Evolutionary conservation across 2,113 vertebrate species (phyloP), one percentile per base, ranked within the genome.

Genomic region (Lampris megalopsis): DNA sequence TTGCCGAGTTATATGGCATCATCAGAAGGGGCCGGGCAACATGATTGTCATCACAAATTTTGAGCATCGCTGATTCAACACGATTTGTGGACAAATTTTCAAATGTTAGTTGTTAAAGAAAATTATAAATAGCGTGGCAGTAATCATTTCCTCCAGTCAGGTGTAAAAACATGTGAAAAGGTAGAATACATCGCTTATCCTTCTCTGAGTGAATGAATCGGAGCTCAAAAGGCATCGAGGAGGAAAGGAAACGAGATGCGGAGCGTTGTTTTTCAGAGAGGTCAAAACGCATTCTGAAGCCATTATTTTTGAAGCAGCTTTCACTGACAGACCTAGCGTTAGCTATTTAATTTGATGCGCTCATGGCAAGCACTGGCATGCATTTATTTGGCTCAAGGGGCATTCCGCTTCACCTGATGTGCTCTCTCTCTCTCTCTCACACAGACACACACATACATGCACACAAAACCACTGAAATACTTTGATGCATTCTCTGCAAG

Each of bases 221-320:
- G 53, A 52, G 80, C 1, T 60, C 66, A 52, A 68, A 40, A 62
- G 66, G 13, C 9, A 36, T 24, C 8, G 63, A 9, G 8, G 57
- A 36, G 53, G 65, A 40, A 45, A 48, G 5, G 6, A 68, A 43
- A 24, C 38, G 8, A 68, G 37, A 49, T 53, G 60, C 0, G 57
- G 45, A 37, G 41, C 7, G 66, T 38, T 64, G 40, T 75, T 80
- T 24, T 84, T 63, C 68, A 68, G 62, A 79, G 52, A 83, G 78
- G 73, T 80, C 79, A 61, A 41, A 24, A 70, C 8, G 43, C 75
- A 36, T 67, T 62, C 5, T 24, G 38, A 71, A 63, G 67, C 64
- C 9, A 5, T 71, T 68, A 5, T 67, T 60, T 66, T 59, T 66
- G 47, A 45, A 13, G 48, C 50, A 1, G 41, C 38, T 9, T 24